Percentiles rank a stretch among this genome's conserved stretches.
Conservation (phyloP, 2,113 vertebrate genomes). For the Raja brachyura region DNA sequence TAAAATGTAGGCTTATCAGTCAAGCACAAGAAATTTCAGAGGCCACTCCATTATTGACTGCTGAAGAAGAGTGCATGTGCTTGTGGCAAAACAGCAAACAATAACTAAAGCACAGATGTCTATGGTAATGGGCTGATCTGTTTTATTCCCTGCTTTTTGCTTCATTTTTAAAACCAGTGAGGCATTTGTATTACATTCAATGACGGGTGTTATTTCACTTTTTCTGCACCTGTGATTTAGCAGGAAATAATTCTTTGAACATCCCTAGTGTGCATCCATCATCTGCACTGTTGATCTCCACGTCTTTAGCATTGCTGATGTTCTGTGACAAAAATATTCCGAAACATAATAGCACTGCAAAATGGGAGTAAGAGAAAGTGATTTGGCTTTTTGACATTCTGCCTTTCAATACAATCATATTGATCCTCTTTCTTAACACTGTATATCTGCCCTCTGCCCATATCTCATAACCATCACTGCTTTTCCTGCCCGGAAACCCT, state of each 20-base stretch:
- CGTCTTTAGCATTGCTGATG: background rate
- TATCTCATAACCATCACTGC: no score
- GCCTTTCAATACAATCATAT: no score
- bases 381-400: no score
- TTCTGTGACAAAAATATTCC: no score
- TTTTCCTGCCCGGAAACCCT: no score
- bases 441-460: no score
- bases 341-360: no score
- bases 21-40: constrained; percentile 14
- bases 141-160: background rate
- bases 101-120: background rate
- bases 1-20: constrained; percentile 28
- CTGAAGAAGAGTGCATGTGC: background rate
- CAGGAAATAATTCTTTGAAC: background rate
- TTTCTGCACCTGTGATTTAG: no score
- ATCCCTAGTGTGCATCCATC: background rate
- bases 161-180: background rate
- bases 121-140: background rate
- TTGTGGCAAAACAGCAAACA: background rate
- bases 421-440: no score
- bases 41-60: background rate
- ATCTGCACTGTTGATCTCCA: background rate
- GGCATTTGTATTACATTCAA: background rate
- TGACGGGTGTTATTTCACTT: background rate
- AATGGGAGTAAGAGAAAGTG: no score